Percentiles rank a stretch among this genome's conserved stretches.
These are phyloP conservation scores for Triops cancriformis DNA, from an alignment of 1,140 invertebrate genomes.

Conservation along the genomic window DNA sequence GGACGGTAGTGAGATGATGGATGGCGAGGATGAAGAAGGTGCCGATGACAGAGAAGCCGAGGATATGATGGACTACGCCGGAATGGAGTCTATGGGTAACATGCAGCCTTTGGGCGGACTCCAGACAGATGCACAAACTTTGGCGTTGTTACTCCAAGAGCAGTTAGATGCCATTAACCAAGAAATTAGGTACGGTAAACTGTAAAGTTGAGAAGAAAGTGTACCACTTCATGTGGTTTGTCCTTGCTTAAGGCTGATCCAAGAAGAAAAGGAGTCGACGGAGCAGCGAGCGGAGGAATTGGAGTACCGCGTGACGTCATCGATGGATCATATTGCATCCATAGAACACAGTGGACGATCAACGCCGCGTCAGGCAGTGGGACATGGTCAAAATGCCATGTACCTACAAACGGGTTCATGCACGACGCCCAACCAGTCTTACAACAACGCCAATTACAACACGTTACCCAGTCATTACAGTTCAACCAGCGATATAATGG, in stretches of 20 bases:
- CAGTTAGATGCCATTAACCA: conserved; percentile 99
- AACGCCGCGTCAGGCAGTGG: conserved; percentile 51
- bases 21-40: conserved; percentile 21
- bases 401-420: conserved; percentile 23
- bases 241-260: conserved; percentile 57
- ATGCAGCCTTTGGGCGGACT: conserved; percentile 58
- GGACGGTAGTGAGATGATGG: conserved; percentile 21
- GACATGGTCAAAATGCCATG: not conserved
- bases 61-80: conserved; percentile 31
- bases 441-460: conserved; percentile 21
- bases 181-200: conserved; percentile 65
- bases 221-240: not conserved
- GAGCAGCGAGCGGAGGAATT: conserved; percentile 94
- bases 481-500: not conserved
- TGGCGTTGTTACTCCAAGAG: conserved; percentile 97
- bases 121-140: conserved; percentile 90
- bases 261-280: conserved; percentile 97
- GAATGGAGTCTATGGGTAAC: conserved; percentile 37
- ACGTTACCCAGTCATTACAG: conserved; percentile 30
- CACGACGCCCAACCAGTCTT: conserved; percentile 31
- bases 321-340: conserved; percentile 78
- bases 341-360: conserved; percentile 59
- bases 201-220: not conserved
- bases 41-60: conserved; percentile 14
- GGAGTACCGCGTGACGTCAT: conserved; percentile 83